Evolutionary conservation across 1,140 invertebrate species (phyloP), one percentile per base, ranked within the genome.

Genomic region (Elysia chlorotica): DNA sequence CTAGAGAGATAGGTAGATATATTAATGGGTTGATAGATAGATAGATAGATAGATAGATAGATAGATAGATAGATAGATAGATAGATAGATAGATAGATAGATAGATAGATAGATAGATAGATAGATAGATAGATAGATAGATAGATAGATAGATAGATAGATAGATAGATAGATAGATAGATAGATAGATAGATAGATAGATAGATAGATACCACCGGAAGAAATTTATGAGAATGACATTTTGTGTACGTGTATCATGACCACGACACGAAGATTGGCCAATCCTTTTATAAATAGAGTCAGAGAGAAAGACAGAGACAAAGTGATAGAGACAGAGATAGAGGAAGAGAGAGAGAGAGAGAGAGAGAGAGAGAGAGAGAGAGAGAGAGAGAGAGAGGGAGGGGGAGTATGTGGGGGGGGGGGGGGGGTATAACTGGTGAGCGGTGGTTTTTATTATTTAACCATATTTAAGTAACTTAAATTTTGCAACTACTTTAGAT

Each of bases 41-140:
- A 63, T 31, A 63, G 17, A 63, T 63, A 63, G 30, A 63, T 31
- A 63, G 61, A 63, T 10, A 28, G 61, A 63, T 31, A 63, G 17
- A 63, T 31, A n/a, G 33, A 36, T 0, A 66, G 31, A 38, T 38
- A 66, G 65, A 41, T 33, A 70, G 23, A 41, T 5, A 70, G 31
- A 35, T n/a, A 54, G 65, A 66, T 0, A 3, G 65, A 54, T n/a
- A 30, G 66, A 54, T 38, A 69, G 37, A 10, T 6, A 17, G 23
- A 25, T 30, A 59, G 53, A 2, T 2, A 33, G 67, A 35, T 25
- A 59, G 48, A 57, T 23, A 33, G 23, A 59, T 21, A 21, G 67
- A 14, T n/a, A 35, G 48, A 54, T 23, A 28, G 19, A 25, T 19
- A 0, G 48, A n/a, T n/a, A n/a, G 41, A 48, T 48, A 48, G 41